Evolutionary conservation across 2,113 vertebrate genomes (phyloP), one percentile per base, ranked within the genome.

Genomic region (Suricata suricatta): DNA sequence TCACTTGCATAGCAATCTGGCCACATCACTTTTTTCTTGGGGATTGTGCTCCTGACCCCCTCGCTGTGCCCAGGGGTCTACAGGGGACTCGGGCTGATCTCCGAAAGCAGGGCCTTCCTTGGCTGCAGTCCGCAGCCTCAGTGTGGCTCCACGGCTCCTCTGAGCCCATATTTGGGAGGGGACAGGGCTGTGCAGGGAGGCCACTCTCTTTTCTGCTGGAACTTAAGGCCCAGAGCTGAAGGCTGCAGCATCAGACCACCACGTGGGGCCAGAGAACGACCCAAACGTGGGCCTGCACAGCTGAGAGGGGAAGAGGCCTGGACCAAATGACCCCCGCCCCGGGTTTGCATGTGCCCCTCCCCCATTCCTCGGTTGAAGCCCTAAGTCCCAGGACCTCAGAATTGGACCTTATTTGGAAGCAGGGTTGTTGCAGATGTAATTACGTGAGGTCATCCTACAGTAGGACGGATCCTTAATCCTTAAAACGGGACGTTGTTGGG

Each of bases 261-360:
- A 10, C 1, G 0, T 1, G 77, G 50, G 16, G 25, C 41, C 85
- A 15, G 68, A 31, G 41, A 35, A 41, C 0, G 63, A 83, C 57
- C 12, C 54, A 33, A 0, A 15, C 31, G 1, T 0, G 33, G 72
- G 7, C 63, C 27, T 21, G 47, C 13, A 11, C 16, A n/a, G 50
- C 25, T 12, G 41, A 25, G n/a, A 72, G 13, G 77, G 17, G 11
- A 35, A 54, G 31, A 25, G 27, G 5, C 71, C 71, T 27, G 35
- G 71, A 41, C 38, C 0, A 27, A 38, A 8, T 11, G 4, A 9
- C 2, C 50, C 74, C 80, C 3, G 5, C 23, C 6, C 0, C 0
- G 2, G 23, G 54, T 7, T 16, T 25, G 6, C 13, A 6, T 0
- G 25, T 14, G 1, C 12, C 33, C 50, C 2, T 0, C 14, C 23